Conservation (phyloP, 2,113 vertebrate species). For the Fulmarus glacialis region DNA sequence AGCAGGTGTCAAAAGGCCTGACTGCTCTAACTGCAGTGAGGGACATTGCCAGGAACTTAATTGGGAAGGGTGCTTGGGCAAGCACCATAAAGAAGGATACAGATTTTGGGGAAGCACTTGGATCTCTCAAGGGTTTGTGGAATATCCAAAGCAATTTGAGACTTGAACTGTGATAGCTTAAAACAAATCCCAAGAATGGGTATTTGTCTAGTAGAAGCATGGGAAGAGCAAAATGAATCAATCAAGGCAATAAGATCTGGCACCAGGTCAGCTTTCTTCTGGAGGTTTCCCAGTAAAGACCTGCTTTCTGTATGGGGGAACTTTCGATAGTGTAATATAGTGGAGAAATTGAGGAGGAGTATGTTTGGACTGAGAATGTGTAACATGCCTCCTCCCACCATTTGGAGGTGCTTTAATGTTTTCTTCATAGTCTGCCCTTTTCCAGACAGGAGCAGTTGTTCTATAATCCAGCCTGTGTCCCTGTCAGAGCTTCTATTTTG, state of each 20-base stretch:
- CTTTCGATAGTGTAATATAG: not conserved
- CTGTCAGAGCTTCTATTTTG: not conserved
- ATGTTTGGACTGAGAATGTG: not conserved
- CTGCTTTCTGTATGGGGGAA: not conserved
- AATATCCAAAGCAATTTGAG: not conserved
- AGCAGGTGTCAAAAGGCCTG: not conserved
- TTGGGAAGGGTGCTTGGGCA: not conserved
- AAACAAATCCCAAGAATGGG: not conserved
- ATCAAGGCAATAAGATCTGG: not conserved
- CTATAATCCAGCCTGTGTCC: not conserved
- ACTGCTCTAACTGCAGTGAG: not conserved
- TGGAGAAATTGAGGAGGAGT: not conserved
- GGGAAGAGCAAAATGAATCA: not conserved
- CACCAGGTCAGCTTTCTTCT: not conserved
- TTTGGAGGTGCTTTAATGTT: not conserved
- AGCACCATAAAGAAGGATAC: not conserved
- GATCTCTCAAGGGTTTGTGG: not conserved
- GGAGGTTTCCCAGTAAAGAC: not conserved
- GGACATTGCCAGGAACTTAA: not conserved
- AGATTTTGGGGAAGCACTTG: not conserved
- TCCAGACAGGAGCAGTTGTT: not conserved
- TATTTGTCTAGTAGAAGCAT: accelerated
- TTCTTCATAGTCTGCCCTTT: not conserved
- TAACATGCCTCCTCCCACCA: not conserved
- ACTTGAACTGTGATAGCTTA: not conserved